phyloP scores from a whole-genome alignment of 2,113 vertebrate genomes.

The Myrmophylax atrothorax region DNA sequence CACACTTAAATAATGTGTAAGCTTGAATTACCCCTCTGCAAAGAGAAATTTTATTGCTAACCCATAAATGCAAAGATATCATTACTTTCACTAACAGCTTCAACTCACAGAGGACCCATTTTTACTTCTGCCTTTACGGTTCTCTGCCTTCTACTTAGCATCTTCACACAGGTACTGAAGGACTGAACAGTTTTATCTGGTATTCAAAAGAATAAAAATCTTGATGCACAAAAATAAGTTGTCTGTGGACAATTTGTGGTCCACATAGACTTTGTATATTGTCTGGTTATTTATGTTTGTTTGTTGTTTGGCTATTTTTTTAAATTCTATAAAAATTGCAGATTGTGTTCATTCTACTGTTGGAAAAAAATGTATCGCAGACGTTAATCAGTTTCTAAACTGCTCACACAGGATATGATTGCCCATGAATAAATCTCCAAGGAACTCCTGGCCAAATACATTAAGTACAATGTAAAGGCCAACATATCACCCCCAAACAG shows the following conservation, averaged over 20 bases:
- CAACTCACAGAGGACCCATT: neutral
- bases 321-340: neutral
- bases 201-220: neutral
- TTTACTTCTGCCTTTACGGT: conserved; percentile 12
- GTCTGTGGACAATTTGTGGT: neutral
- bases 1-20: neutral
- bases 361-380: neutral
- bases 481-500: neutral
- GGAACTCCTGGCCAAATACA: neutral
- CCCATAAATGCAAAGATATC: conserved; percentile 13
- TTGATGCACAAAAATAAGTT: neutral
- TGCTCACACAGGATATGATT: neutral
- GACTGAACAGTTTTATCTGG: neutral
- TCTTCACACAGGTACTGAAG: neutral
- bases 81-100: conserved; percentile 51
- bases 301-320: neutral
- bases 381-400: neutral
- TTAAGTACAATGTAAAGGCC: neutral
- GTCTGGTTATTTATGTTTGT: neutral
- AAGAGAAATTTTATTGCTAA: conserved; percentile 38
- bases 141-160: neutral
- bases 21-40: neutral
- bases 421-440: neutral
- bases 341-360: neutral
- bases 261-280: neutral